Evolutionary conservation across 2,113 vertebrate species (phyloP).

Genomic region (Saccopteryx leptura): DNA sequence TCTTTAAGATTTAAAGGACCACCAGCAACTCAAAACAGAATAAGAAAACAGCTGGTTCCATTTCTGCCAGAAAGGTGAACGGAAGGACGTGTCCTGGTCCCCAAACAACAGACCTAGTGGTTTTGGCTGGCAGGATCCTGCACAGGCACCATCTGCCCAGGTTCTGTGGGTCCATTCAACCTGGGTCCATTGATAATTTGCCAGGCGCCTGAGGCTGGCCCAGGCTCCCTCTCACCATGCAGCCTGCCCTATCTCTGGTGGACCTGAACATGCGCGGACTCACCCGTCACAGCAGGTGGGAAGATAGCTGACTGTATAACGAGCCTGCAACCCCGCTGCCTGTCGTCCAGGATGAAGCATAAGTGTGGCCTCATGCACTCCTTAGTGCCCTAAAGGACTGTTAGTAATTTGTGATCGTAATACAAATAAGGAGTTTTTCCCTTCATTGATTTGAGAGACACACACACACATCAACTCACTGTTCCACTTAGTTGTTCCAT

Average conservation of each 20-base stretch:
- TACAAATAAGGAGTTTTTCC: not conserved
- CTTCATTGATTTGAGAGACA: no score
- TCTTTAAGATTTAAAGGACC: slow-evolving; percentile 15
- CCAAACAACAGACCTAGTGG: not conserved
- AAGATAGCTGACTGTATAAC: not conserved
- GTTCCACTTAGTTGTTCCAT: no score
- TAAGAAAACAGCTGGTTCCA: slow-evolving; percentile 33
- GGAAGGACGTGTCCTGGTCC: not conserved
- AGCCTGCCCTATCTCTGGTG: slow-evolving; percentile 1
- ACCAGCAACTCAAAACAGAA: slow-evolving; percentile 35
- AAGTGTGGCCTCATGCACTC: not conserved
- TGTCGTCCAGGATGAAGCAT: not conserved
- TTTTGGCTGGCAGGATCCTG: slow-evolving; percentile 5
- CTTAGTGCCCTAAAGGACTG: not conserved
- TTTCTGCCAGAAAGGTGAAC: slow-evolving; percentile 37
- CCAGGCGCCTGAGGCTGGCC: slow-evolving; percentile 18
- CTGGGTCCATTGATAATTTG: slow-evolving; percentile 9
- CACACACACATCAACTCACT: no score
- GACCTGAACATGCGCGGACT: not conserved
- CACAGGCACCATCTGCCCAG: not conserved
- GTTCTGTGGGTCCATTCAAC: slow-evolving; percentile 36
- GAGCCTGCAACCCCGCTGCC: not conserved
- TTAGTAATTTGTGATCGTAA: slow-evolving; percentile 14
- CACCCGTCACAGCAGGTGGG: not conserved
- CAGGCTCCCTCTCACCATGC: not conserved